These are phyloP conservation scores for Epinotia nisella DNA, from an alignment of 2,888 invertebrate species.

Conservation along the genomic window DNA sequence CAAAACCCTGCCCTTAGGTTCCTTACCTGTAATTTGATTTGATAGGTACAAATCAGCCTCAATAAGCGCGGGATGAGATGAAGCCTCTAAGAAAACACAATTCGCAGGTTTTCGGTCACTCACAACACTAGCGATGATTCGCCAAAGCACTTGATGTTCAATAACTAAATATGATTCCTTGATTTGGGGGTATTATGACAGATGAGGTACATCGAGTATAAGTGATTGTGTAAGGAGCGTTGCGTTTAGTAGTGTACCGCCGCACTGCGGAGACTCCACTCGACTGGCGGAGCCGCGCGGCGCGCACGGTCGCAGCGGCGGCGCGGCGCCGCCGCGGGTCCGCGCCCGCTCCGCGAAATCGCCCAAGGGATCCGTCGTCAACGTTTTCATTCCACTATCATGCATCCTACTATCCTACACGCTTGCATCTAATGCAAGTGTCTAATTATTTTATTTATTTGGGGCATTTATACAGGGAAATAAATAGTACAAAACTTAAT, in stretches of 20 bases:
- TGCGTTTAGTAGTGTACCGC: slow-evolving; percentile 62
- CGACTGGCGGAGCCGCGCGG: slow-evolving; percentile 63
- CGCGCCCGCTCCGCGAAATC: slow-evolving; percentile 50
- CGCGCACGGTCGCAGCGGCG: slow-evolving; percentile 49
- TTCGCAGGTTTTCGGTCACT: slow-evolving; percentile 53
- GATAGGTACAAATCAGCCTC: slow-evolving; percentile 65
- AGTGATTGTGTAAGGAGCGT: slow-evolving; percentile 49
- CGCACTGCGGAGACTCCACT: slow-evolving; percentile 75
- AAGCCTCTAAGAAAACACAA: slow-evolving; percentile 61
- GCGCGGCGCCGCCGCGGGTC: slow-evolving; percentile 47
- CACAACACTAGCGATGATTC: slow-evolving; percentile 47
- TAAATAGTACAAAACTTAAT: no score
- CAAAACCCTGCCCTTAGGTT: slow-evolving; percentile 31
- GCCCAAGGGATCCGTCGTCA: slow-evolving; percentile 52
- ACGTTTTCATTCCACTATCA: slow-evolving; percentile 53
- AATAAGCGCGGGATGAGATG: slow-evolving; percentile 60
- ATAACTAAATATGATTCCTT: slow-evolving; percentile 45
- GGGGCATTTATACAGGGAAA: no score
- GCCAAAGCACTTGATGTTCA: slow-evolving; percentile 52
- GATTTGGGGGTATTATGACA: slow-evolving; percentile 47
- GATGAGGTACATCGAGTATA: slow-evolving; percentile 51
- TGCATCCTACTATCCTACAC: slow-evolving; percentile 26
- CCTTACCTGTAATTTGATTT: slow-evolving; percentile 71
- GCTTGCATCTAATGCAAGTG: slow-evolving; percentile 11
- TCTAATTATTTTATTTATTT: slow-evolving; percentile 11